Base-by-base conservation (phyloP, 2,888 invertebrate genomes). In the Biston stratarius region DNA sequence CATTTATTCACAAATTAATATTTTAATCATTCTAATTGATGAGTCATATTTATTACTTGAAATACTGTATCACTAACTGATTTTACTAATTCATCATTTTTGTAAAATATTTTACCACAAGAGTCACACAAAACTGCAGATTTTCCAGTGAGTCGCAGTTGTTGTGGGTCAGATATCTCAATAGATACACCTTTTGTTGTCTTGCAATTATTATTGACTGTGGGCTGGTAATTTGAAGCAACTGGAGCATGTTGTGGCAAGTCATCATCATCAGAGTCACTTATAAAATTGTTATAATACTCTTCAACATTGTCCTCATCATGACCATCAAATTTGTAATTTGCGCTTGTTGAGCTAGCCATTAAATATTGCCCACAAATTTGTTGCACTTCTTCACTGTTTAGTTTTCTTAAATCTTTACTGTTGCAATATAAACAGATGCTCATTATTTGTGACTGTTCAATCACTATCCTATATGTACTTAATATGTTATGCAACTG, bases 41-140 rank as follows among this genome's bases (percentile, higher is more conserved):
- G 79, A 57, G 79, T 79, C 68, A 83, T 73, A 58, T 83, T 83
- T 67, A 77, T 84, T 60, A 85, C 77, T 69, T 77, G 78, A 34
- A 74, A 77, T 60, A 88, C 79, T 72, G 81, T 73, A 70, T 85
- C 79, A 74, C 78, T 76, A 55, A 87, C 83, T 61, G 83, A 73
- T 76, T 85, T 84, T 48, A 88, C 73, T 34, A 87, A 72, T 55
- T 83, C 79, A 77, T 93, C 90, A 71, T 84, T 88, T 76, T 96
- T 96, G 96, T 97, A 97, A 85, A 95, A 97, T 59, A 96, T 92
- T 83, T 96, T 96, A 0, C 97, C 97, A 89, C 97, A 97, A 38
- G 82, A 83, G 74, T 96, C 95, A 88, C 97, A 97, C 42, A 97
- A 88, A 75, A 95, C 95, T 81, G 96, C 97, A 66, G 92, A 74